These are phyloP conservation scores for Anthrax anthrax DNA, from an alignment of 2,888 invertebrate genomes.

Conservation along the genomic window DNA sequence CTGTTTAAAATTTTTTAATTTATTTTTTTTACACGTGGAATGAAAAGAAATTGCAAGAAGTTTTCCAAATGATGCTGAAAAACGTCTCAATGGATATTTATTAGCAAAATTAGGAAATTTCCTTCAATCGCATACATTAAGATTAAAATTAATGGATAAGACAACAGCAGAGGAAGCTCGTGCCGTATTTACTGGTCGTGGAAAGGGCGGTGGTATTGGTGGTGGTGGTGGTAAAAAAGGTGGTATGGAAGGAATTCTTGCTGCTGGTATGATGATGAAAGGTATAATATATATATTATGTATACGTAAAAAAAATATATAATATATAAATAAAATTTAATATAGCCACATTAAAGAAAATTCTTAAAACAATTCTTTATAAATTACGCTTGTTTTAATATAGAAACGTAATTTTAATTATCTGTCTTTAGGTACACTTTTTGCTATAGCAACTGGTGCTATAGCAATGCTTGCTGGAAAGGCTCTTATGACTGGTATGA, in stretches of 20 bases:
- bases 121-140: slow-evolving; percentile 57
- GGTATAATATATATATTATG: slow-evolving; percentile 26
- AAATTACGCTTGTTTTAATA: neutral
- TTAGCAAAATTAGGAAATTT: slow-evolving; percentile 56
- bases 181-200: slow-evolving; percentile 40
- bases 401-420: neutral
- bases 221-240: slow-evolving; percentile 42
- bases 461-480: slow-evolving; percentile 68
- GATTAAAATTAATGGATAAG: slow-evolving; percentile 53
- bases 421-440: slow-evolving; percentile 44
- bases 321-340: too few species aligned
- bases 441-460: slow-evolving; percentile 59
- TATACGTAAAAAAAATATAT: too few species aligned
- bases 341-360: too few species aligned
- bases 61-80: slow-evolving; percentile 61
- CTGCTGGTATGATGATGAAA: slow-evolving; percentile 48
- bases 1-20: too few species aligned
- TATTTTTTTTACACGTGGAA: too few species aligned
- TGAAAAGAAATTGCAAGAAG: slow-evolving; percentile 56
- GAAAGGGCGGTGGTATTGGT: slow-evolving; percentile 34
- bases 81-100: slow-evolving; percentile 59
- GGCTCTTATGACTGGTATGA: slow-evolving; percentile 66
- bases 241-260: slow-evolving; percentile 37
- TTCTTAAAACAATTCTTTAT: neutral
- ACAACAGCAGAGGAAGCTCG: slow-evolving; percentile 44